Conservation (phyloP, 2,888 invertebrate genomes). For the Cheilosia scutellata region DNA sequence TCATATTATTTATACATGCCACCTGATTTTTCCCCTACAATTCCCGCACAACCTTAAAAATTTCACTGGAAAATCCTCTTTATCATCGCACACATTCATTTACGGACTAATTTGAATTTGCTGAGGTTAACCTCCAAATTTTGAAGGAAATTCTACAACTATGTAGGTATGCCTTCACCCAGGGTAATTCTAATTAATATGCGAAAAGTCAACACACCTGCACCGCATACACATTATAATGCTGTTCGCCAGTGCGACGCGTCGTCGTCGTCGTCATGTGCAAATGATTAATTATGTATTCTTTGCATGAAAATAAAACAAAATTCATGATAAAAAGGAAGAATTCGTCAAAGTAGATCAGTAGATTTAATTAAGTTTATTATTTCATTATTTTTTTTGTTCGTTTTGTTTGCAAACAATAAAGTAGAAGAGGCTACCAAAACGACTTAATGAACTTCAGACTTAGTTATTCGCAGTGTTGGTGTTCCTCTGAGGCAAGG, state of each 20-base stretch:
- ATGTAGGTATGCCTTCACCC: constrained; percentile 23
- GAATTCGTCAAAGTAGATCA: constrained; percentile 41
- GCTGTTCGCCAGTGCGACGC: constrained; percentile 19
- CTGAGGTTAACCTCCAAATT: constrained; percentile 13
- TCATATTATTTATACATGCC: too few relatives aligned
- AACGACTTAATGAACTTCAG: constrained; percentile 15
- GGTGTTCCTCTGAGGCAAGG: constrained; percentile 14
- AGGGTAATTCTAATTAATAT: constrained; percentile 43
- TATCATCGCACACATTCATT: background rate
- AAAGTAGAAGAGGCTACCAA: constrained; percentile 3
- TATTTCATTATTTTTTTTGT: background rate
- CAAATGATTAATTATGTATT: constrained; percentile 55
- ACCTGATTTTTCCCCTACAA: background rate
- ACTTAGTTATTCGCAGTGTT: background rate
- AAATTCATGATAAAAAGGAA: constrained; percentile 5
- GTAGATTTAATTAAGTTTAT: constrained; percentile 45
- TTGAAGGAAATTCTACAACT: constrained; percentile 37
- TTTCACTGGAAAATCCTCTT: constrained; percentile 9
- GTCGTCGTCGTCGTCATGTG: background rate
- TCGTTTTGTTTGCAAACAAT: constrained; percentile 15
- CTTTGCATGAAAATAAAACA: constrained; percentile 30
- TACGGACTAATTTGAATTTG: constrained; percentile 4
- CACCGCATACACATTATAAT: constrained; percentile 18
- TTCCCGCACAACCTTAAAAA: background rate
- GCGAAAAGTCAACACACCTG: constrained; percentile 36